Evolutionary conservation across 2,797 vertebrate species (phyloP).

Genomic region (Schizothorax lantsangensis): DNA sequence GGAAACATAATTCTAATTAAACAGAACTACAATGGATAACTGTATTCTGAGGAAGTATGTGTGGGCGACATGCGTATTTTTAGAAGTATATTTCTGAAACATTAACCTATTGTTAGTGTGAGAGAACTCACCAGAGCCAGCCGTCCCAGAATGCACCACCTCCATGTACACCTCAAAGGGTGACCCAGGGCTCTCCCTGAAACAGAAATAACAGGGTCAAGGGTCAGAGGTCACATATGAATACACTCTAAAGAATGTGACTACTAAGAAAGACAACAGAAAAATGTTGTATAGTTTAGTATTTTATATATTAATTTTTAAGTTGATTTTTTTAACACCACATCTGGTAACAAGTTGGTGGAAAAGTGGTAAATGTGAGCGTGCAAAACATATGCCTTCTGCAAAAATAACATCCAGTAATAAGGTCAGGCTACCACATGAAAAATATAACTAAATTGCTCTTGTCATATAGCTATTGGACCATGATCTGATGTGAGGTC

Average conservation of each 20-base stretch:
- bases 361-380: not conserved
- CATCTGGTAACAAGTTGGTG: not conserved
- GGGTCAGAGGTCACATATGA: constrained; percentile 10
- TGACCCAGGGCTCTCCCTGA: constrained; percentile 78
- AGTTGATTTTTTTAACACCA: not conserved
- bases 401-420: not conserved
- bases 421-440: not conserved
- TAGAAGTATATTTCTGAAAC: constrained; percentile 4
- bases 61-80: constrained; percentile 1
- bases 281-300: not conserved
- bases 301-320: not conserved
- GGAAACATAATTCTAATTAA: not conserved
- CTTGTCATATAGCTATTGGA: not conserved
- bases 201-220: constrained; percentile 48
- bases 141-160: constrained; percentile 70
- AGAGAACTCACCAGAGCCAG: constrained; percentile 72
- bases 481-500: not conserved
- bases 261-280: not conserved
- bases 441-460: not conserved
- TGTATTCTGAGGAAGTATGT: not conserved
- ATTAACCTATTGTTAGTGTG: not conserved
- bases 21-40: not conserved
- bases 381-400: not conserved
- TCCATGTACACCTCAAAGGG: constrained; percentile 81
- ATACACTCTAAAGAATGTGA: not conserved